Evolutionary conservation across 92 coral and sea anemone species (phyloP).

Genomic region (Plumapathes pennacea): DNA sequence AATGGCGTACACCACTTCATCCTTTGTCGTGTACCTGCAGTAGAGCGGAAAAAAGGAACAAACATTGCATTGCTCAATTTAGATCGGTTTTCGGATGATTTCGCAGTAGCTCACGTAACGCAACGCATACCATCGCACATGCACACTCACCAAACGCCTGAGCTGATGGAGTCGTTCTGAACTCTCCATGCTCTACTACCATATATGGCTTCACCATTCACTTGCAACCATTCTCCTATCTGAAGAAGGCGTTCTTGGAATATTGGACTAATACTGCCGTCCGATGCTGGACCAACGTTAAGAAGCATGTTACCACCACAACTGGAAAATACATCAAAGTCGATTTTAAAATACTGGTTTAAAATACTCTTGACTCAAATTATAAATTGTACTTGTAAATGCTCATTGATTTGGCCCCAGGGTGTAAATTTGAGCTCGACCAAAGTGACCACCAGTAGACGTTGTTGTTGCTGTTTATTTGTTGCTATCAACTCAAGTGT

Average conservation of each 20-base stretch:
- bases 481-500: too few species aligned
- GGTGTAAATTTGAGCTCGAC: too few species aligned
- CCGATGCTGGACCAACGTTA: constrained; percentile 79
- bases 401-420: too few species aligned
- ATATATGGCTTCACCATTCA: constrained; percentile 87
- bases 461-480: too few species aligned
- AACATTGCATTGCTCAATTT: too few species aligned
- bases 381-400: too few species aligned
- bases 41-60: neutral
- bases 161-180: constrained; percentile 73
- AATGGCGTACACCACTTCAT: constrained; percentile 40
- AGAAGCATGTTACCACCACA: constrained; percentile 91
- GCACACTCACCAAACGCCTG: constrained; percentile 74
- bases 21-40: constrained; percentile 55
- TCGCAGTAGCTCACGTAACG: too few species aligned
- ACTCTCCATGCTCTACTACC: constrained; percentile 73
- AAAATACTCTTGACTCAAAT: too few species aligned
- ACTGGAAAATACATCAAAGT: constrained; percentile 26
- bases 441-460: constrained; percentile 29
- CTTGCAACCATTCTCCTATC: constrained; percentile 82
- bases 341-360: neutral
- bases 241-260: constrained; percentile 83
- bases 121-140: too few species aligned
- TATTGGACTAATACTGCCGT: constrained; percentile 78
- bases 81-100: neutral